These are phyloP conservation scores for Synanceia verrucosa DNA, from an alignment of 2,797 vertebrate genomes.

Conservation along the genomic window DNA sequence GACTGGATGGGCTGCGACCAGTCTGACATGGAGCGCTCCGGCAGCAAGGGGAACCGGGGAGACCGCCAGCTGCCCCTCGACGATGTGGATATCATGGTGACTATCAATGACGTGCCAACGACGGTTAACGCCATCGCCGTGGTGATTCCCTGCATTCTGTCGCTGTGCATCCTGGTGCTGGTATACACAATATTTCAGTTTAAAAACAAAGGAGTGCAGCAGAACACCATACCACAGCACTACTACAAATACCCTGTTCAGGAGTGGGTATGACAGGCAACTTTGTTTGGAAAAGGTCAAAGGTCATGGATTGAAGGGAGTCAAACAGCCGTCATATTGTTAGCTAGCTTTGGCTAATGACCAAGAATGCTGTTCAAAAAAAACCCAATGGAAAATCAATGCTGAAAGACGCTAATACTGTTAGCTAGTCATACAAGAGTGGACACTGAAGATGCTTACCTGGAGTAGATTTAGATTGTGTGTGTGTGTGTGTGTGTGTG, in stretches of 20 bases:
- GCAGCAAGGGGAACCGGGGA: slow-evolving; percentile 84
- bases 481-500: background rate
- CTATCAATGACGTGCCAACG: slow-evolving; percentile 93
- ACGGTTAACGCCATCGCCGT: slow-evolving; percentile 97
- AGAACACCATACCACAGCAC: slow-evolving; percentile 86
- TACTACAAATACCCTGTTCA: slow-evolving; percentile 98
- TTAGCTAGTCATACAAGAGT: background rate
- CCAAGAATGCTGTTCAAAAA: slow-evolving; percentile 2
- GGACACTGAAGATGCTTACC: background rate
- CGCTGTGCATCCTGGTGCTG: slow-evolving; percentile 96
- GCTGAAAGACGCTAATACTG: slow-evolving; percentile 11
- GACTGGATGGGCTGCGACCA: slow-evolving; percentile 99
- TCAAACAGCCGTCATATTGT: background rate
- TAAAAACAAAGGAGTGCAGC: slow-evolving; percentile 97
- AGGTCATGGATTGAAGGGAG: background rate
- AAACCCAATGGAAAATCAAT: slow-evolving; percentile 7
- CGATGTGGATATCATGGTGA: slow-evolving; percentile 97
- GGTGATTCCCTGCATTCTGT: slow-evolving; percentile 97
- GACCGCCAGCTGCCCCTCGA: slow-evolving; percentile 91
- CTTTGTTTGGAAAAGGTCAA: slow-evolving; percentile 63
- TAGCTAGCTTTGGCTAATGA: slow-evolving; percentile 13
- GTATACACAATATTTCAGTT: slow-evolving; percentile 99
- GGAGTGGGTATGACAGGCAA: slow-evolving; percentile 95
- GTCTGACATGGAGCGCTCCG: slow-evolving; percentile 87
- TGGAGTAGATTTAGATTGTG: slow-evolving; percentile 29